Base-by-base conservation (phyloP, 2,888 invertebrate genomes). In the Cybosia mesomella region DNA sequence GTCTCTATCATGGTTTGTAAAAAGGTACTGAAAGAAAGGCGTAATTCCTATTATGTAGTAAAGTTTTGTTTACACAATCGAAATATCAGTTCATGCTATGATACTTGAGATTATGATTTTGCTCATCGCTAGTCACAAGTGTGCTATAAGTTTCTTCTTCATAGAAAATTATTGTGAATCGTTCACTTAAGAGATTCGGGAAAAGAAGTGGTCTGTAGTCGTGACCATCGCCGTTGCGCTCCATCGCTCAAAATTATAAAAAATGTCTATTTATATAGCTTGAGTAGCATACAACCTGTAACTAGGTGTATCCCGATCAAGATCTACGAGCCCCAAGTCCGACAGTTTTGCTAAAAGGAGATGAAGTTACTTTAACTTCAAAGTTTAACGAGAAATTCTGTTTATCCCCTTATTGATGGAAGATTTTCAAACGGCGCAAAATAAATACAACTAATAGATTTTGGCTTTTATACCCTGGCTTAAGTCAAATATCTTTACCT, bases 391-490 rank as follows among this genome's bases (percentile, higher is more conserved):
- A 43, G 43, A 5, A 18, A 43, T 18, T 5, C 49, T 49, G n/a
- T 49, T n/a, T 49, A n/a, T n/a, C n/a, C n/a, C 9, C 49, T 49
- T 49, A 49, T 15, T 49, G 49, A 49, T 18, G 2, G 8, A n/a
- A 66, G 21, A 36, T 22, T 55, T 11, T 4, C 11, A n/a, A 61
- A 49, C 13, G n/a, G 2, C n/a, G n/a, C 5, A 24, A 60, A 60
- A 60, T 21, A 22, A 22, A 59, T 43, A 61, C 67, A 57, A 62
- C 57, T 62, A 67, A 67, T 63, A 63, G n/a, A 54, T 58, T 67
- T 63, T 28, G 36, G 61, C 18, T 39, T 67, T 53, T 58, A 63
- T 53, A 34, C 24, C 36, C 28, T 15, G 18, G 13, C 53, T 58
- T 49, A 24, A 22, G 32, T 22, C 24, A 28, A 28, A 54, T 36